Percentiles rank a stretch among this genome's conserved stretches.
Evolutionary conservation across 2,113 vertebrate genomes (phyloP).

Genomic region (Colossoma macropomum): DNA sequence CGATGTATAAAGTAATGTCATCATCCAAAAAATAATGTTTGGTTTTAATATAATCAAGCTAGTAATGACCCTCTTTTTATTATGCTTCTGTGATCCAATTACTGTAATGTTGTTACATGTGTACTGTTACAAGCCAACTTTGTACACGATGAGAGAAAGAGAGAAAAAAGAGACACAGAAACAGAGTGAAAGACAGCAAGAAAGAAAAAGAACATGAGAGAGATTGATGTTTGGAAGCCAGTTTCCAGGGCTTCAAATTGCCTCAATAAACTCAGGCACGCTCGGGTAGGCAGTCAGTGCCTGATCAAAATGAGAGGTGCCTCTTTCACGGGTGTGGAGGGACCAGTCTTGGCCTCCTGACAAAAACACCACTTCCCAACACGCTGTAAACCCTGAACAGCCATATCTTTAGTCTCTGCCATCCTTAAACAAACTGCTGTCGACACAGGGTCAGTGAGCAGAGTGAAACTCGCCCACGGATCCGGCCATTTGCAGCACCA

Average conservation of each 20-base stretch:
- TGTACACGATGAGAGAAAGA: no score
- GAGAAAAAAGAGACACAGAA: neutral
- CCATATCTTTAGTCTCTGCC: neutral
- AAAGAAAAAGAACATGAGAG: neutral
- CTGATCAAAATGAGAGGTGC: conserved; percentile 39
- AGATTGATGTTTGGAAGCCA: conserved; percentile 1
- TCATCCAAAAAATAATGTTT: no score
- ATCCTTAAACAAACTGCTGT: conserved; percentile 18
- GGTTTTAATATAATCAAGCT: no score
- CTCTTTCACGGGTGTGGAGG: conserved; percentile 22
- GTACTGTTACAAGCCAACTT: neutral
- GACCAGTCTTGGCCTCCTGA: conserved; percentile 17
- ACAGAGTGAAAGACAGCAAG: neutral
- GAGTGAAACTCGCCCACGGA: conserved; percentile 28
- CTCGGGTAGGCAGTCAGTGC: conserved; percentile 30
- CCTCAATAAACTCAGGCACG: conserved; percentile 22
- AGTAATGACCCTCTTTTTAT: no score
- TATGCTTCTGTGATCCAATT: no score
- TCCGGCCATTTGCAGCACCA: conserved; percentile 42
- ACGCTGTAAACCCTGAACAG: conserved; percentile 7
- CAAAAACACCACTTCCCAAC: neutral
- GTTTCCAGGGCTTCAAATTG: conserved; percentile 35
- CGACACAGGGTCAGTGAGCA: conserved; percentile 22
- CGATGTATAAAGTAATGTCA: no score
- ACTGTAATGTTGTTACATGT: no score